These are phyloP conservation scores for Fukomys damarensis DNA, from an alignment of 2,113 vertebrate genomes.

Conservation along the genomic window DNA sequence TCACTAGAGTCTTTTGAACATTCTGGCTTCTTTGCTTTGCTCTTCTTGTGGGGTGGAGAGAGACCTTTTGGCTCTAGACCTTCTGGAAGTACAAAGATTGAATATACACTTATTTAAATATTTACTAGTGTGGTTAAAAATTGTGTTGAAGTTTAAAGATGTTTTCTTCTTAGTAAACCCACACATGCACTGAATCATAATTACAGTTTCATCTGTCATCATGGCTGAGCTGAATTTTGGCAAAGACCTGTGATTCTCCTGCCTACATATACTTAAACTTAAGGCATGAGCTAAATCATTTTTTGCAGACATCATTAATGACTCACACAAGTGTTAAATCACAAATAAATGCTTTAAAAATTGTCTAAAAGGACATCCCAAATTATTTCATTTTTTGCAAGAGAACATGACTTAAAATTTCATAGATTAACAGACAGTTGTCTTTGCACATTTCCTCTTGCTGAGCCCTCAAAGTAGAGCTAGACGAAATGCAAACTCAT, in stretches of 20 bases:
- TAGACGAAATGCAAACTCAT: not conserved
- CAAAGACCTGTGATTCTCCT: constrained; percentile 20
- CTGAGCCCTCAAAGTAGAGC: not conserved
- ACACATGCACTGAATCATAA: constrained; percentile 46
- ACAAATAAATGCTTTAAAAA: not conserved
- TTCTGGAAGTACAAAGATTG: constrained; percentile 77
- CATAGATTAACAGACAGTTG: not conserved
- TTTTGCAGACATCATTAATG: constrained; percentile 51
- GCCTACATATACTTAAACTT: constrained; percentile 36
- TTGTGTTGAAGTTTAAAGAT: constrained; percentile 60
- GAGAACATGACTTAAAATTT: constrained; percentile 34
- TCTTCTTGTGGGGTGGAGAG: constrained; percentile 82
- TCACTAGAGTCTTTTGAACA: constrained; percentile 80
- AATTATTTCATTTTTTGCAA: not conserved
- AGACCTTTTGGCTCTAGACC: constrained; percentile 81
- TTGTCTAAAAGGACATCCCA: not conserved
- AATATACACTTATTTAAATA: constrained; percentile 56
- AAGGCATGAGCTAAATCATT: not conserved
- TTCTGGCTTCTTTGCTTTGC: constrained; percentile 85
- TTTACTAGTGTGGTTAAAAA: constrained; percentile 29
- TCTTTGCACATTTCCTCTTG: not conserved
- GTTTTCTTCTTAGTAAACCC: not conserved
- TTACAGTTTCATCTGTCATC: constrained; percentile 6
- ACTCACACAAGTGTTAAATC: constrained; percentile 37
- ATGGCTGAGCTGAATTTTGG: constrained; percentile 29